A percentile compares a stretch with the other conserved stretches of the same genome.
These are phyloP conservation scores for Yponomeuta sedellus DNA, from an alignment of 2,888 invertebrate genomes.

Conservation along the genomic window DNA sequence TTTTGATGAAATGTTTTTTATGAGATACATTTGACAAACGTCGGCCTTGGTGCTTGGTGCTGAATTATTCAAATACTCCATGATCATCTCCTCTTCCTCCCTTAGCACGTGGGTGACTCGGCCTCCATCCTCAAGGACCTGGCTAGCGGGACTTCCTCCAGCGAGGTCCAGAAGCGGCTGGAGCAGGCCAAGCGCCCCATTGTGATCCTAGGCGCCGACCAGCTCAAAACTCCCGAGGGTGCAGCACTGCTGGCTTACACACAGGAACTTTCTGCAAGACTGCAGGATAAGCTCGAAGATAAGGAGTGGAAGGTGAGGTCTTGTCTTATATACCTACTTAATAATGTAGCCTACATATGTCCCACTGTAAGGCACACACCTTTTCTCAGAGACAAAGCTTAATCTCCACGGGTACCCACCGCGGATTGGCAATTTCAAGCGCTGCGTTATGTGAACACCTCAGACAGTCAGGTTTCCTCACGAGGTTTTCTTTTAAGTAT, in stretches of 20 bases:
- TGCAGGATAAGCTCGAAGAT: slow-evolving; percentile 73
- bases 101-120: slow-evolving; percentile 88
- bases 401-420: too few species aligned
- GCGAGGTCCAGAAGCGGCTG: slow-evolving; percentile 73
- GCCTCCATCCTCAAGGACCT: slow-evolving; percentile 85
- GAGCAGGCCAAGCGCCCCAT: slow-evolving; percentile 91
- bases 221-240: slow-evolving; percentile 87
- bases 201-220: slow-evolving; percentile 93
- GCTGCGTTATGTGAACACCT: too few species aligned
- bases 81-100: not conserved
- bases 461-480: too few species aligned
- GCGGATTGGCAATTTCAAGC: too few species aligned
- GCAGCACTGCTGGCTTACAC: slow-evolving; percentile 84
- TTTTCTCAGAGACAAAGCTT: too few species aligned
- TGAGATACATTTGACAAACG: too few species aligned
- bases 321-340: not conserved
- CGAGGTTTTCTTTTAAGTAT: too few species aligned
- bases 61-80: not conserved
- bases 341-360: too few species aligned
- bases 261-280: slow-evolving; percentile 80
- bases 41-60: too few species aligned
- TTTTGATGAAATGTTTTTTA: too few species aligned
- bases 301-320: slow-evolving; percentile 68
- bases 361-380: too few species aligned
- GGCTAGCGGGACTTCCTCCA: slow-evolving; percentile 80